phyloP scores from a whole-genome alignment of 2,113 vertebrate genomes.

The Cervus canadensis region DNA sequence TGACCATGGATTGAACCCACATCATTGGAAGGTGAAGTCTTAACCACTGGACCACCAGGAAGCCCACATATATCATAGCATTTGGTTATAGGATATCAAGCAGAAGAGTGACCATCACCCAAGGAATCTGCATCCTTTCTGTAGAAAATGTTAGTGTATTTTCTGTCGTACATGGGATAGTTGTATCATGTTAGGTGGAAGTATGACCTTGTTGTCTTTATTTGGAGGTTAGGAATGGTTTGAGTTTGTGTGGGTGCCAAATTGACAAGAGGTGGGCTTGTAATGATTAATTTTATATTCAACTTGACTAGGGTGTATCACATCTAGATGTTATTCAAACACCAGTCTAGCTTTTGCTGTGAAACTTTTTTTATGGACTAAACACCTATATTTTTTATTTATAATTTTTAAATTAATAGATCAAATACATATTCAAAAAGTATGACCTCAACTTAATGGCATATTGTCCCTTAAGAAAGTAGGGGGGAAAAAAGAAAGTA shows the following conservation, averaged over 20 bases:
- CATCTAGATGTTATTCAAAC: not conserved
- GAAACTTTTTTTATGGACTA: not conserved
- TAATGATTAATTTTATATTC: not conserved
- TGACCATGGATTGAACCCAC: not conserved
- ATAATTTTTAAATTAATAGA: not conserved
- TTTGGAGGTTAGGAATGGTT: not conserved
- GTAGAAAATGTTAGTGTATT: not conserved
- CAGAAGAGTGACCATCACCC: not conserved
- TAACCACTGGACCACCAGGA: not conserved
- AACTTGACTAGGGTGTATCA: not conserved
- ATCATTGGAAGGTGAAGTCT: not conserved
- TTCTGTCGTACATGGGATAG: not conserved
- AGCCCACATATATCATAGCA: not conserved
- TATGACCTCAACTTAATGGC: not conserved
- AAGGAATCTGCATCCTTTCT: not conserved
- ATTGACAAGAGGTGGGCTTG: not conserved
- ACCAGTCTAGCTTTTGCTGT: not conserved
- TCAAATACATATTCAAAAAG: not conserved
- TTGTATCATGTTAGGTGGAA: not conserved
- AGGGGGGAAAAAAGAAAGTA: rapidly evolving
- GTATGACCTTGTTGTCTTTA: not conserved
- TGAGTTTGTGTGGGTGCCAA: not conserved
- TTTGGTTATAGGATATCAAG: not conserved
- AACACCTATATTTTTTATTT: not conserved
- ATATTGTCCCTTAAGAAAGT: not conserved